Base-by-base conservation (phyloP, 2,888 invertebrate species). In the Dicyrtomina minuta region DNA sequence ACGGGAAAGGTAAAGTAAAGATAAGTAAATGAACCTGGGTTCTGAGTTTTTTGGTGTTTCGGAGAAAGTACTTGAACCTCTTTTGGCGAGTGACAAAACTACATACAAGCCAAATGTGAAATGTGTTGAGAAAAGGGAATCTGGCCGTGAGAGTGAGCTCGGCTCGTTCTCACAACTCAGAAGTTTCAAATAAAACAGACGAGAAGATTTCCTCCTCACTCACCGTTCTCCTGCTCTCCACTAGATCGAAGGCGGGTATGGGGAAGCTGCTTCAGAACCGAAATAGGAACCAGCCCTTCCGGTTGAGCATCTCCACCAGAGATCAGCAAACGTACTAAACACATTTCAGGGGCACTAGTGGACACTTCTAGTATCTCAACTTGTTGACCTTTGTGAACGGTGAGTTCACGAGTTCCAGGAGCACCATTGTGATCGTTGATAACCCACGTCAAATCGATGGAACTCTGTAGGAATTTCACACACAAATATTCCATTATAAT, bases 311-410 rank as follows among this genome's bases (percentile, higher is more conserved):
- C 78, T 67, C 86, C 87, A 46, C 84, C 83, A 10, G 81, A 77
- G 20, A 68, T 64, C 41, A 64, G 46, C 39, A 83, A 82, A 83
- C 84, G 82, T 82, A 82, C 87, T 82, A 78, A 79, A 17, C 83
- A 83, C 83, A 83, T 83, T 71, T 83, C 83, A 89, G 70, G 87
- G 84, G 79, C 89, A 84, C 78, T 87, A 71, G 87, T 84, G 80
- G 89, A 88, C 74, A 88, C 85, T 81, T 96, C 95, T 76, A 96
- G 84, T 75, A 96, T 89, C 82, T 96, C 96, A 74, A 96, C 95
- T 83, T 95, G 95, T 83, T 95, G 95, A 26, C 96, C 96, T 82
- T 93, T 93, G 74, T 86, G 86, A 55, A 96, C 93, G 66, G 88
- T 88, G 79, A 96, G 83, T 83, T 96, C 95, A 68, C 89, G 89